Base-by-base conservation (phyloP, 2,888 invertebrate genomes). In the Notodonta dromedarius region DNA sequence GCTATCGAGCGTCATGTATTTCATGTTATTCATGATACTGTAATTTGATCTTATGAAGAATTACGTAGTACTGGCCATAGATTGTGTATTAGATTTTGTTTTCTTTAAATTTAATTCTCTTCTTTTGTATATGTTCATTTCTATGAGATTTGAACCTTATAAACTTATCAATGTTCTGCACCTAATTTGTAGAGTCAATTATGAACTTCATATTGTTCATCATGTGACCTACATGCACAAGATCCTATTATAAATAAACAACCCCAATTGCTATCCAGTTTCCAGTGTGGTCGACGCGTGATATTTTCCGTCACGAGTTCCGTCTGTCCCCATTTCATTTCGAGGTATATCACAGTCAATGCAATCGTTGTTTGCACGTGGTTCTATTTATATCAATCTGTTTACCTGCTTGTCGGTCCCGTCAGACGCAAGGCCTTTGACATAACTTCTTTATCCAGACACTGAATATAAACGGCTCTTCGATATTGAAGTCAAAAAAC, bases 371-470 rank as follows among this genome's bases (percentile, higher is more conserved):
- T 13, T 54, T 55, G 59, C 40, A 16, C 54, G 39, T 12, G n/a
- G 50, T 40, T 57, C 50, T 57, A 57, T 57, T 57, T 67, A 55
- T 59, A 57, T 58, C 56, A 61, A 59, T 46, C 16, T 48, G 61
- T 71, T 67, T 65, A 59, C 57, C 58, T 71, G 56, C 53, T 70
- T 56, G 62, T 59, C 56, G 56, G 44, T 56, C 57, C 62, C 67
- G 63, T 70, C 64, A 70, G 56, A 40, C 56, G 58, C 48, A 63
- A 53, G 50, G 32, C 55, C 50, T 46, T 56, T 52, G n/a, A 5
- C 5, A n/a, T 2, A 46, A 4, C 46, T n/a, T 5, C 16, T 50
- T 6, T 50, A 48, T 16, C 16, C 11, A 50, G 46, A 46, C 44
- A 13, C 8, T 50, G 50, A 16, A 7, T 8, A 2, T 50, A 16